Conservation (phyloP, 2,113 vertebrate genomes). For the Chamaea fasciata region DNA sequence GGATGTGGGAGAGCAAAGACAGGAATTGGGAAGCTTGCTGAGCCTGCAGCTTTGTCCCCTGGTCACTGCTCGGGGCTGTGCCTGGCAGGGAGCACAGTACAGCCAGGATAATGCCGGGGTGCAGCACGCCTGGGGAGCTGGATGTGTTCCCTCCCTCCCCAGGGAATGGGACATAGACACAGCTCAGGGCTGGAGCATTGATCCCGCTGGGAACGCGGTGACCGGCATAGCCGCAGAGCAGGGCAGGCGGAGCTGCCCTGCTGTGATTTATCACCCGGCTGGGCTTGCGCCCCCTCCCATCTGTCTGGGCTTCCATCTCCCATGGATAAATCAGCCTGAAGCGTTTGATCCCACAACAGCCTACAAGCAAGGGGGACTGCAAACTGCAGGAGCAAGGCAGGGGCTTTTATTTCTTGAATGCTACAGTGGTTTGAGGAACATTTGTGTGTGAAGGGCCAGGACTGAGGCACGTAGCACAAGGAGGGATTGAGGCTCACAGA, state of each 20-base stretch:
- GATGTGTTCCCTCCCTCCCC: background rate
- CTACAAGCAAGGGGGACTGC: background rate
- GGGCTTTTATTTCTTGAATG: background rate
- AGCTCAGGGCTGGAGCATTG: background rate
- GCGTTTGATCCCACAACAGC: background rate
- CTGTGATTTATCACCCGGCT: background rate
- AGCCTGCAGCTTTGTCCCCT: background rate
- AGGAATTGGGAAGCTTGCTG: background rate
- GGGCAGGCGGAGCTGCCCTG: background rate
- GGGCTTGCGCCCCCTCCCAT: background rate
- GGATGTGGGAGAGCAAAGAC: background rate
- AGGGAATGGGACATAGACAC: rapidly evolving
- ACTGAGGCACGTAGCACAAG: background rate
- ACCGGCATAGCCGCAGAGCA: background rate
- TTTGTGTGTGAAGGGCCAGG: background rate
- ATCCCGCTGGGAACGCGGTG: background rate
- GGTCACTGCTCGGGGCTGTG: background rate
- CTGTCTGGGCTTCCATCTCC: background rate
- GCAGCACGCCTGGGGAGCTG: background rate
- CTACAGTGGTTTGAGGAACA: background rate
- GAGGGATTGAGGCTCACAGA: background rate
- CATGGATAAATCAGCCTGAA: background rate
- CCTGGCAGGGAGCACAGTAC: background rate
- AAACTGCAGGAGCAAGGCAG: background rate
- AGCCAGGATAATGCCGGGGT: rapidly evolving